Percentiles rank a stretch among this genome's conserved stretches.
Evolutionary conservation across 2,113 vertebrate species (phyloP).

Genomic region (Coptodon bakossiorum): DNA sequence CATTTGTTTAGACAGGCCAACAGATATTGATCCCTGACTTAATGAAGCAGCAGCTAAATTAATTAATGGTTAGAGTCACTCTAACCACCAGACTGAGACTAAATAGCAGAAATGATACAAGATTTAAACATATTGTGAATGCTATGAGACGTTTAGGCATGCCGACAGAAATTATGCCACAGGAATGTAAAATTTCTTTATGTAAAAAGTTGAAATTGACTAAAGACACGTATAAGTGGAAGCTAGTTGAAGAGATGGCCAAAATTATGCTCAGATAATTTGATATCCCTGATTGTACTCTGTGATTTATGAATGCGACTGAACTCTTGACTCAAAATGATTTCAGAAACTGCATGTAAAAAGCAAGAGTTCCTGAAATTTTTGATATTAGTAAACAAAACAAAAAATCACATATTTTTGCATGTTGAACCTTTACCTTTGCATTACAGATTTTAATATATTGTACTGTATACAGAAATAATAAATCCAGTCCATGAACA

Average conservation of each 20-base stretch:
- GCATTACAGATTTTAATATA: not conserved
- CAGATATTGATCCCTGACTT: not conserved
- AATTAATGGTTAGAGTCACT: not conserved
- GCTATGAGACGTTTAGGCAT: not conserved
- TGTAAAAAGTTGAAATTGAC: not conserved
- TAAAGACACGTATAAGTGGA: not conserved
- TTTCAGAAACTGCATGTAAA: not conserved
- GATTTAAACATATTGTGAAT: not conserved
- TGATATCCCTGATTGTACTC: not conserved
- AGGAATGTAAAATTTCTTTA: not conserved
- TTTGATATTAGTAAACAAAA: not conserved
- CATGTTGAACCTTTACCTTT: not conserved
- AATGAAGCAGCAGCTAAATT: not conserved
- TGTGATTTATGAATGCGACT: not conserved
- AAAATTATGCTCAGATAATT: not conserved
- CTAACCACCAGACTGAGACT: not conserved
- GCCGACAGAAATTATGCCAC: not conserved
- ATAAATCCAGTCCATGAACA: not conserved
- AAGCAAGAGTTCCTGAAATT: not conserved
- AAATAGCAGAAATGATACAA: not conserved
- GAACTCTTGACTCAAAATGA: not conserved
- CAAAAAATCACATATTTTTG: not conserved
- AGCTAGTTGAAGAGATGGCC: not conserved
- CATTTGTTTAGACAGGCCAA: not conserved
- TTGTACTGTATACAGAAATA: not conserved